Conservation (phyloP, 2,888 invertebrate genomes). For the Sisyra terminalis region DNA sequence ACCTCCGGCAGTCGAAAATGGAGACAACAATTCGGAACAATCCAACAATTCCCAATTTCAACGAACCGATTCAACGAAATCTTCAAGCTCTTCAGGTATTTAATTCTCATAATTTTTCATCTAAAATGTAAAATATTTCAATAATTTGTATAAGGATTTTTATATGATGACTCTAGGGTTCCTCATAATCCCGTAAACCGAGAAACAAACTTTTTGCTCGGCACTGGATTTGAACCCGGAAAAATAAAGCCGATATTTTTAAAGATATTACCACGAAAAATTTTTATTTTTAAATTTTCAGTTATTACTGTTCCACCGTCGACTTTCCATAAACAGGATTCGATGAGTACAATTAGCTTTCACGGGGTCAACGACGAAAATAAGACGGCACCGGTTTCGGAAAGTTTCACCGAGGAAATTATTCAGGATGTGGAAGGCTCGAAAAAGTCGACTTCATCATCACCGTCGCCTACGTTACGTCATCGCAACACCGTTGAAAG, state of each 20-base stretch:
- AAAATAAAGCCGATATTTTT: no score
- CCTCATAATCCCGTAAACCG: no score
- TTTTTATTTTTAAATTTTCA: not conserved
- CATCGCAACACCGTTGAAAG: slow-evolving; percentile 22
- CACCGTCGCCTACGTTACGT: slow-evolving; percentile 15
- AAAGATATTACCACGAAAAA: no score
- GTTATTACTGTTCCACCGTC: slow-evolving; percentile 7
- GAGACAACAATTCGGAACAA: not conserved
- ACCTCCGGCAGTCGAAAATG: slow-evolving; percentile 10
- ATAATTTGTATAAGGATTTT: slow-evolving; percentile 5
- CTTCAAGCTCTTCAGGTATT: slow-evolving; percentile 12
- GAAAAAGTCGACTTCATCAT: slow-evolving; percentile 20
- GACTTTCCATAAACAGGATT: not conserved
- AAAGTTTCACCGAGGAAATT: not conserved
- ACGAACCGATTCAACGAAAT: slow-evolving; percentile 15
- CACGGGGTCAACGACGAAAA: no score
- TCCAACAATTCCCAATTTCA: slow-evolving; percentile 13
- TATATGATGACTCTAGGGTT: no score
- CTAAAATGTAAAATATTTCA: no score
- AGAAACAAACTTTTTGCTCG: no score
- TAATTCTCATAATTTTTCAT: no score
- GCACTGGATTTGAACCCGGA: no score
- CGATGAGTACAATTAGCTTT: not conserved
- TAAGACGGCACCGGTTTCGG: no score
- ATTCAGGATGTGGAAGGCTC: slow-evolving; percentile 14